Conservation (phyloP, 2,888 invertebrate species). For the Polydrusus pterygomalis region DNA sequence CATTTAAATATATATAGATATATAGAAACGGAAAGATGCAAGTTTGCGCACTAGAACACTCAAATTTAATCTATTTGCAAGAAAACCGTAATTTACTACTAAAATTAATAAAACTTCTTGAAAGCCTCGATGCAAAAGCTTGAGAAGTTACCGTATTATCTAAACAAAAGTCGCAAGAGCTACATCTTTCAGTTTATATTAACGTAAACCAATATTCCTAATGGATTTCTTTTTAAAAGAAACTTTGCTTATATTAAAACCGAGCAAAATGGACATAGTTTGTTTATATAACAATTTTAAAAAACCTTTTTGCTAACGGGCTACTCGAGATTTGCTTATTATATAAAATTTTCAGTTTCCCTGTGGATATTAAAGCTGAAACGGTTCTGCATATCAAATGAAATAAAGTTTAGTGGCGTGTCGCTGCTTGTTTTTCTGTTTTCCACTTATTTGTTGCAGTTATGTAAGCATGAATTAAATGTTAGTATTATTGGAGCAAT, state of each 20-base stretch:
- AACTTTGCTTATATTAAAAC: constrained; percentile 41
- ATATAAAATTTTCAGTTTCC: constrained; percentile 22
- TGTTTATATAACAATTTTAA: constrained; percentile 57
- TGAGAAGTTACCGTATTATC: constrained; percentile 39
- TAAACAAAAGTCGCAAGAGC: constrained; percentile 45
- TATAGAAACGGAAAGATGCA: too few species aligned
- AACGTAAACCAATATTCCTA: constrained; percentile 57
- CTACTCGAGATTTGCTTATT: constrained; percentile 34
- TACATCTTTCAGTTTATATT: constrained; percentile 47
- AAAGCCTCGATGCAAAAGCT: constrained; percentile 6
- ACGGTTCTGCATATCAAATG: constrained; percentile 23
- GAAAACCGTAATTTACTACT: neutral
- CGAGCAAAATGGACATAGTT: constrained; percentile 33
- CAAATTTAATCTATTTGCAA: too few species aligned
- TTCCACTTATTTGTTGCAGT: neutral
- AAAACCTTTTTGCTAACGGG: constrained; percentile 46
- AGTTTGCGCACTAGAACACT: too few species aligned
- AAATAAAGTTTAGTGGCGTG: constrained; percentile 12
- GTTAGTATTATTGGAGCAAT: neutral
- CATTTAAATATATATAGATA: too few species aligned
- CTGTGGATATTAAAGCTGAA: constrained; percentile 16
- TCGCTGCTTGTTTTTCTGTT: neutral
- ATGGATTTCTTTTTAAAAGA: constrained; percentile 54
- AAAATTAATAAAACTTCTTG: constrained; percentile 26
- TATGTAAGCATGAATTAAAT: neutral